Evolutionary conservation across 2,113 vertebrate species (phyloP).

Genomic region (Xenopus borealis): DNA sequence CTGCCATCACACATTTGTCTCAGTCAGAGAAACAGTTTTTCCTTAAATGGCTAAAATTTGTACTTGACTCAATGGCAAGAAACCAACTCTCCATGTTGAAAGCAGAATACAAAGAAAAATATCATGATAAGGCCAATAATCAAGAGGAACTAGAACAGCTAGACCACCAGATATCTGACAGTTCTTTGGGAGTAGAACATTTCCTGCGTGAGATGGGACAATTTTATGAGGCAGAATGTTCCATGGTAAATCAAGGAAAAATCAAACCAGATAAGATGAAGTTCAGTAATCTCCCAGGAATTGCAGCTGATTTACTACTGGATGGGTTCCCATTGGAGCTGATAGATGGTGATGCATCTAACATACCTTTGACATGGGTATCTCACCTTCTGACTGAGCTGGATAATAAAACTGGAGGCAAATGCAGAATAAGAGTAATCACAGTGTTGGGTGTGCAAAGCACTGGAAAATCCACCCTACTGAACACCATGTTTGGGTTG

Average conservation of each 20-base stretch:
- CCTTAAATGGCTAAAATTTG: constrained; percentile 55
- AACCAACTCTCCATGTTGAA: neutral
- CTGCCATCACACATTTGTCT: constrained; percentile 47
- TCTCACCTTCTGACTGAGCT: constrained; percentile 62
- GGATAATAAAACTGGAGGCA: constrained; percentile 54
- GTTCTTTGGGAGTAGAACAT: constrained; percentile 69
- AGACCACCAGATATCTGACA: constrained; percentile 50
- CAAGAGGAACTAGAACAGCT: constrained; percentile 28
- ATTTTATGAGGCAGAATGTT: constrained; percentile 67
- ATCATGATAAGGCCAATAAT: constrained; percentile 19
- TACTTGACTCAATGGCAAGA: constrained; percentile 40
- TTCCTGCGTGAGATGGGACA: constrained; percentile 76
- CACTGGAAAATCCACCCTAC: constrained; percentile 74
- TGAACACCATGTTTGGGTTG: constrained; percentile 76
- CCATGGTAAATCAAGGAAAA: neutral
- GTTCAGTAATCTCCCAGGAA: constrained; percentile 37
- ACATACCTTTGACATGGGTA: constrained; percentile 72
- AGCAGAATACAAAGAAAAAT: constrained; percentile 11
- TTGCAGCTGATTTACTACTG: constrained; percentile 61
- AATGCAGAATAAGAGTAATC: constrained; percentile 61
- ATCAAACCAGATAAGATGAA: neutral
- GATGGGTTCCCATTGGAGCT: constrained; percentile 72
- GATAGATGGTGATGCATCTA: constrained; percentile 69
- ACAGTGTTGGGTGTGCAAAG: constrained; percentile 67
- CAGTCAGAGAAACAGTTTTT: constrained; percentile 50